These are phyloP conservation scores for Megalops atlanticus DNA, from an alignment of 2,113 vertebrate genomes.

Conservation along the genomic window DNA sequence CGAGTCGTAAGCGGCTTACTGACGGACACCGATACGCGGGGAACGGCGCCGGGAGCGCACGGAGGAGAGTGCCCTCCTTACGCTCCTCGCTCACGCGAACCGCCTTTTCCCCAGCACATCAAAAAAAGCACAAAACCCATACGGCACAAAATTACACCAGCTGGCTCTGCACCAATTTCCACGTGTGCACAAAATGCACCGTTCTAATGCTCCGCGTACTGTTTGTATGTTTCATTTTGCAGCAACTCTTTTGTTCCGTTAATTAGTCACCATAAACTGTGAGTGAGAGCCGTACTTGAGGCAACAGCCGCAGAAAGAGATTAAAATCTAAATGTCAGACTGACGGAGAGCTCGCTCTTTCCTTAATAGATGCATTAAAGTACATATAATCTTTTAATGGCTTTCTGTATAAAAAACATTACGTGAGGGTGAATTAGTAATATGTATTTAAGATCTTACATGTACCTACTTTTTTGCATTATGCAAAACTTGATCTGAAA, in stretches of 20 bases:
- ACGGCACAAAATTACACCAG: background rate
- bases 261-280: background rate
- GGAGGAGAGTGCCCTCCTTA: background rate
- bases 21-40: background rate
- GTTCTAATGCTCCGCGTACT: background rate
- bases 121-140: background rate
- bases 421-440: background rate
- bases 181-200: background rate
- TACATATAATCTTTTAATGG: conserved; percentile 4
- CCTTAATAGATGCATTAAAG: background rate
- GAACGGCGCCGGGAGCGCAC: background rate
- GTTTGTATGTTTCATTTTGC: background rate
- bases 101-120: background rate
- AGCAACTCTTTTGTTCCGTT: background rate
- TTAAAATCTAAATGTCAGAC: background rate
- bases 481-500: background rate
- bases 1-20: background rate
- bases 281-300: background rate
- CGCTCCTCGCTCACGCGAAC: background rate
- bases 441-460: background rate
- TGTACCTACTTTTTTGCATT: background rate
- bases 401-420: background rate
- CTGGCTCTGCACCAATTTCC: background rate
- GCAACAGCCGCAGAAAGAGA: background rate
- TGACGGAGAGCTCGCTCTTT: background rate